Evolutionary conservation across 2,113 vertebrate genomes (phyloP), one percentile per base, ranked within the genome.

Genomic region (Microcebus jonahi): DNA sequence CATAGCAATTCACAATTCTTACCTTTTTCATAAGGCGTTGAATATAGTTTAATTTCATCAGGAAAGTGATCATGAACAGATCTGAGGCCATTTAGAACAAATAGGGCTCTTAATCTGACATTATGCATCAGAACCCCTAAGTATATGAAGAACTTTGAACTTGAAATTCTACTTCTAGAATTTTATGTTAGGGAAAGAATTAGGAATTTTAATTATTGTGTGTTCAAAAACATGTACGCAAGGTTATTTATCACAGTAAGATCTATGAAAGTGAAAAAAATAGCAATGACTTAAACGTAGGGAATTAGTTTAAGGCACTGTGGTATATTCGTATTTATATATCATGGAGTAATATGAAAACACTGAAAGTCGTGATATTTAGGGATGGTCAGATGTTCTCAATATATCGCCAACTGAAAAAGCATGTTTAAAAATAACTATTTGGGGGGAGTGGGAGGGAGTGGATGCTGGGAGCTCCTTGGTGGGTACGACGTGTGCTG

Each of bases 41-140:
- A 42, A 42, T 84, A 25, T 85, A 80, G 73, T 83, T 88, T 83
- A 86, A 50, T 96, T 57, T 93, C 29, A 84, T 87, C 39, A 95
- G 39, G 42, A 73, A 94, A 80, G 29, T 91, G 68, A 87, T 90
- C 82, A 29, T 79, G 68, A 67, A 73, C 68, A 87, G 13, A 81
- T 79, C 29, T 42, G 82, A 91, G 15, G 25, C 8, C 48, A 82
- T 90, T 76, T 88, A 77, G 55, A 95, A 75, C 36, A 71, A 88
- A 87, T 79, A 73, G 88, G 21, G 2, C 3, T 94, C 53, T 88
- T 83, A 75, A 80, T 53, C 67, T 94, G 81, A 29, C 6, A 20
- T 84, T 95, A 14, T 79, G 11, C 27, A 65, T 93, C 27, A 75
- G 75, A 90, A 92, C n/a, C 45, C 5, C 27, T 55, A 90, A 61